Base-by-base conservation (phyloP, 2,888 invertebrate genomes). In the Herminia tarsipennalis region DNA sequence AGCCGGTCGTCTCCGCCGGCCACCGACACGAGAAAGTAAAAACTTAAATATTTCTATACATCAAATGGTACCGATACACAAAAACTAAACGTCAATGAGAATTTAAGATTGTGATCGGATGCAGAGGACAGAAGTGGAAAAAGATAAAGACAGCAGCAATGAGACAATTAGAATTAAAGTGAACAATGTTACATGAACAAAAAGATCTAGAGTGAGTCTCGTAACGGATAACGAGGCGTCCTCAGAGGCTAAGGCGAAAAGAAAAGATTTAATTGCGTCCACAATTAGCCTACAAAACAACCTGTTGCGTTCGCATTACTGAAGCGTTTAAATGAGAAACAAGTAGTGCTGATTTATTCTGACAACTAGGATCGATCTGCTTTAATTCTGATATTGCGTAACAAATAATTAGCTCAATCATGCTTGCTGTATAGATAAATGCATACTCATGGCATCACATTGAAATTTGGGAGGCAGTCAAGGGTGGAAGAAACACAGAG, bases 231-330 rank as follows among this genome's bases (percentile, higher is more conserved):
- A 78, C 70, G 68, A 76, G 70, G 55, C 68, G 65, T 77, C 76
- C 73, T 73, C 65, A 46, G 66, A 70, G 65, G 70, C 67, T 58
- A 70, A 76, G 64, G 69, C 70, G 73, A 78, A 85, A 81, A 81
- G 77, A 84, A 79, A 81, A 77, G 54, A 81, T 80, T 83, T 80
- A 82, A 86, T 83, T 81, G 78, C 76, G 73, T 76, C 73, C 71
- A 81, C 79, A 81, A 86, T 86, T 85, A 86, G 78, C 79, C 75
- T 78, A 83, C 77, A 82, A 81, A 84, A 77, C 81, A 74, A 86
- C 85, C 82, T 85, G 85, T 85, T 83, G 85, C 76, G 56, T 67
- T 73, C 66, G 61, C 66, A 73, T 76, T 74, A 67, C 70, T 71
- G 58, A 68, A 77, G 61, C 70, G 66, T 65, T 75, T 68, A 69